Conservation (phyloP, 2,113 vertebrate genomes). For the Myocastor coypus region DNA sequence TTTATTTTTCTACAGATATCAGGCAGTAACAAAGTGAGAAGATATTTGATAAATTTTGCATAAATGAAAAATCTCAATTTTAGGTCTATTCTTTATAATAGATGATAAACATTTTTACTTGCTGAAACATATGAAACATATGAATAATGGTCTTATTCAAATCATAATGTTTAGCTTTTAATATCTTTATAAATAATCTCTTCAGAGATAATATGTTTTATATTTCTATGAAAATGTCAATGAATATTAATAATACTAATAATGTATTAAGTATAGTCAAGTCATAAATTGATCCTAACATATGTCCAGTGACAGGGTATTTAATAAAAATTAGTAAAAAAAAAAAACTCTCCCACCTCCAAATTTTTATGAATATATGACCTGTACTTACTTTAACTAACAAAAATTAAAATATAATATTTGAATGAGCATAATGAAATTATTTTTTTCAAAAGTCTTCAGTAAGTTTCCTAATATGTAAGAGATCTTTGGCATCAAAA, state of each 20-base stretch:
- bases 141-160: not conserved
- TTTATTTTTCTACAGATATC: not conserved
- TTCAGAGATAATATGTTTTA: not conserved
- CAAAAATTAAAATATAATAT: not conserved
- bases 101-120: not conserved
- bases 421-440: not conserved
- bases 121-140: slow-evolving; percentile 17
- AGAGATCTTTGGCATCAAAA: not conserved
- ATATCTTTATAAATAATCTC: not conserved
- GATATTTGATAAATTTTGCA: not conserved
- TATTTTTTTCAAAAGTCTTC: not conserved
- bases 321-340: not conserved
- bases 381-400: not conserved
- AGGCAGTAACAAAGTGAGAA: not conserved
- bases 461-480: not conserved
- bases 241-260: slow-evolving; percentile 62
- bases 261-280: slow-evolving; percentile 23
- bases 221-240: slow-evolving; percentile 36
- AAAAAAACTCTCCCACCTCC: not conserved
- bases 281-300: slow-evolving; percentile 28
- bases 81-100: not conserved
- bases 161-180: slow-evolving; percentile 27
- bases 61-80: slow-evolving; percentile 18
- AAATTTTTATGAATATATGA: not conserved
- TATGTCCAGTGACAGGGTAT: not conserved